Percentiles rank a stretch among this genome's conserved stretches.
These are phyloP conservation scores for Octopus sinensis DNA, from an alignment of 1,140 invertebrate genomes.

Conservation along the genomic window DNA sequence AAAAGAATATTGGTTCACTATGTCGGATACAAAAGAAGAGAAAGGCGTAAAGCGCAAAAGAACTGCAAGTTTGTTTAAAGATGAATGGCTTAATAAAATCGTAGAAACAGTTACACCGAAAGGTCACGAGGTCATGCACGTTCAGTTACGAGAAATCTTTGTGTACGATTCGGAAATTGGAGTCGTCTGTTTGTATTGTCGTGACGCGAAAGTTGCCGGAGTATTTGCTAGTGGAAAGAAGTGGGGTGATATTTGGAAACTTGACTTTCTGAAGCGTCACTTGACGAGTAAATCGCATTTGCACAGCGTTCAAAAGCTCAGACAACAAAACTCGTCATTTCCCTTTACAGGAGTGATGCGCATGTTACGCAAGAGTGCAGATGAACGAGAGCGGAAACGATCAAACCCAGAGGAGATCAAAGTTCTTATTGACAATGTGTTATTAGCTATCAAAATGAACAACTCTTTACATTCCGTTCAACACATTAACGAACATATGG, in stretches of 20 bases:
- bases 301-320: slow-evolving; percentile 1
- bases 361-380: slow-evolving; percentile 7
- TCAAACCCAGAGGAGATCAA: neutral
- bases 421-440: slow-evolving; percentile 2
- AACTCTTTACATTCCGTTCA: neutral
- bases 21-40: neutral
- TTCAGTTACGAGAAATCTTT: slow-evolving; percentile 1
- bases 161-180: slow-evolving; percentile 1
- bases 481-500: slow-evolving; percentile 8
- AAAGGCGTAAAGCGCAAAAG: neutral
- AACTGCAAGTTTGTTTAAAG: slow-evolving; percentile 8
- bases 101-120: slow-evolving; percentile 5
- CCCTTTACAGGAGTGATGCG: neutral
- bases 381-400: neutral
- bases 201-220: slow-evolving; percentile 1
- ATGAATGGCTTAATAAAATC: neutral
- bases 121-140: slow-evolving; percentile 1
- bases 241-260: neutral
- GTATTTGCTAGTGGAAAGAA: neutral
- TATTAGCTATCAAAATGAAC: slow-evolving; percentile 2
- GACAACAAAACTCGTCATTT: slow-evolving; percentile 1
- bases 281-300: slow-evolving; percentile 4
- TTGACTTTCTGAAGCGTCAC: neutral
- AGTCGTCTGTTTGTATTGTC: slow-evolving; percentile 7
- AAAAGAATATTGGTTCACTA: slow-evolving; percentile 8